Base-by-base conservation (phyloP, 2,113 vertebrate species). In the Clupea harengus region DNA sequence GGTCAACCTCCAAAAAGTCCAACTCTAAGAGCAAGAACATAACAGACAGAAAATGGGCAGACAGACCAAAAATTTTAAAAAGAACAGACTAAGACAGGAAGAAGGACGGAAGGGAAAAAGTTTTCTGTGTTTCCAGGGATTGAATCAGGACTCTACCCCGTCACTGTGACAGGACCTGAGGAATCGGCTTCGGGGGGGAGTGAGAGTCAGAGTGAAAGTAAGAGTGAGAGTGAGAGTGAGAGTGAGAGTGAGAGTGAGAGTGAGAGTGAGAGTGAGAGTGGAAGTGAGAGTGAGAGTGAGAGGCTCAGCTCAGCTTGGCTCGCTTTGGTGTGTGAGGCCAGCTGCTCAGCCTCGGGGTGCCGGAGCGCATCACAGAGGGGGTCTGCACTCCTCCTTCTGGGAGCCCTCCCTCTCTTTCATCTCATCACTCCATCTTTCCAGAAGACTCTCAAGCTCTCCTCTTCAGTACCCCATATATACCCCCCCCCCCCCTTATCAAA, bases 351-450 rank as follows among this genome's bases (percentile, higher is more conserved):
- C 64, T 72, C 25, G 64, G 64, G 64, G 64, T 10, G 64, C 64
- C 17, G 52, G 52, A 54, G 52, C 9, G n/a, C 17, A 32, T 32
- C 10, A 25, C 64, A 32, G 64, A 28, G 25, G 10, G 64, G 32
- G 25, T 25, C 64, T 72, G 64, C 64, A 72, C n/a, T 64, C 57
- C 57, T 8, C 57, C 57, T 22, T 28, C n/a, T 15, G 52, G 52
- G 52, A 17, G 52, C 52, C 52, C 52, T 28, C 60, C 25, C 7
- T 67, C 60, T 67, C 60, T 67, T 67, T 67, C 60, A 67, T 67
- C 60, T 67, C 60, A 67, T 67, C 60, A 67, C 60, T 67, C 5
- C 60, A 67, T 67, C 60, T 67, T 67, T 67, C 60, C 60, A 54
- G 60, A 28, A 67, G 22, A 67, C 25, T 67, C 60, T 15, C 9